Evolutionary conservation across 2,113 vertebrate species (phyloP).

Genomic region (Rousettus leschenaultii): DNA sequence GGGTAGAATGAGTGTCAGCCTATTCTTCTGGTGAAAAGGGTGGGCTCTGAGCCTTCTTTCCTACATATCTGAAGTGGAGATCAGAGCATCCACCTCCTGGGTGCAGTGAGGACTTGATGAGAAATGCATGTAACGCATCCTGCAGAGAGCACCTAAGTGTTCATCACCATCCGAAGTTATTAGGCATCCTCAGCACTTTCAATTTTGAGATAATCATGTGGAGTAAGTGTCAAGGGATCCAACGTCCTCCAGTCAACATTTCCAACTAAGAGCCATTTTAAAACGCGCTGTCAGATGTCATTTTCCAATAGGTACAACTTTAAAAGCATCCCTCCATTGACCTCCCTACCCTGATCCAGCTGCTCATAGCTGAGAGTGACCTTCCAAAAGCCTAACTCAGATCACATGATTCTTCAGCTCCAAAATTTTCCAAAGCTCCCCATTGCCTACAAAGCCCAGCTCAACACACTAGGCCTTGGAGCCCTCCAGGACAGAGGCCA

Average conservation of each 20-base stretch:
- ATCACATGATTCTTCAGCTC: not conserved
- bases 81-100: not conserved
- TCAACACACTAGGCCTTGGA: not conserved
- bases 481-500: not conserved
- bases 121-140: fast-evolving
- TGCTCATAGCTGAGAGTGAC: not conserved
- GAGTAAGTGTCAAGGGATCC: not conserved
- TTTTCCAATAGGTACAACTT: not conserved
- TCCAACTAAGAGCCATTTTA: not conserved
- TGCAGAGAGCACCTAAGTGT: not conserved
- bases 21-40: not conserved
- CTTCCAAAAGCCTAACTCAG: not conserved
- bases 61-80: not conserved
- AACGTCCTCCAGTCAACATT: not conserved
- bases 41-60: not conserved
- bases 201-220: not conserved
- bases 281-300: not conserved
- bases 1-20: not conserved
- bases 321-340: not conserved
- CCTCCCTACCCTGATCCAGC: not conserved
- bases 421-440: not conserved
- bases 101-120: fast-evolving
- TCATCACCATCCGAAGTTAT: not conserved
- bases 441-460: not conserved
- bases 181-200: not conserved